These are phyloP conservation scores for Pseudomugil gertrudae DNA, from an alignment of 2,797 vertebrate species.

Conservation along the genomic window DNA sequence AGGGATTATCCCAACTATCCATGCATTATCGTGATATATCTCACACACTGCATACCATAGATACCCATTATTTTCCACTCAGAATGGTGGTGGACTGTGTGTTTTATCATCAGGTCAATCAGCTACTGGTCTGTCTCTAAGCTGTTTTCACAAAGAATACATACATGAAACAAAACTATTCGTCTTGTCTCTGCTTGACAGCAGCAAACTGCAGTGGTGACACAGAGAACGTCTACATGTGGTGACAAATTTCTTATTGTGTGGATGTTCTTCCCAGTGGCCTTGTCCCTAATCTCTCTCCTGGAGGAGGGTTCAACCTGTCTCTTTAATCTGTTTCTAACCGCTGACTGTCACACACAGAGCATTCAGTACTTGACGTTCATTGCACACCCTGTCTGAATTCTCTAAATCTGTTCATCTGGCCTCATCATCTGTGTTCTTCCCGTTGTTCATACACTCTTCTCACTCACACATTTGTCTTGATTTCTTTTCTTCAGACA, in stretches of 20 bases:
- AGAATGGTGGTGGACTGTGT: constrained; percentile 12
- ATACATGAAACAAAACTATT: constrained; percentile 31
- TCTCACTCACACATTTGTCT: constrained; percentile 33
- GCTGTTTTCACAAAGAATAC: constrained; percentile 17
- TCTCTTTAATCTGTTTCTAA: constrained; percentile 41
- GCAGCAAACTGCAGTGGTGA: constrained; percentile 30
- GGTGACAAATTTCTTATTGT: constrained; percentile 52
- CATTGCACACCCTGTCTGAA: constrained; percentile 13
- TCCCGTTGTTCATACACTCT: constrained; percentile 16
- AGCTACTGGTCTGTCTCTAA: constrained; percentile 10
- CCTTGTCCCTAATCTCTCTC: constrained; percentile 41
- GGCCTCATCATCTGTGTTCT: constrained; percentile 4
- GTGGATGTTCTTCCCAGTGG: constrained; percentile 45
- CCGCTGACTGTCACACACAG: constrained; percentile 30
- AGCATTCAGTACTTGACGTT: constrained; percentile 2
- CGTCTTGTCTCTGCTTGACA: constrained; percentile 30
- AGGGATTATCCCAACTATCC: constrained; percentile 48
- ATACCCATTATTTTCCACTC: constrained; percentile 33
- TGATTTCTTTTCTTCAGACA: constrained; percentile 76
- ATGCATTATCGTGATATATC: constrained; percentile 29
- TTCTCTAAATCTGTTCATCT: constrained; percentile 10
- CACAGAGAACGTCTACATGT: constrained; percentile 18
- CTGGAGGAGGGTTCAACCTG: constrained; percentile 38
- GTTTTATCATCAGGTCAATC: constrained; percentile 40
- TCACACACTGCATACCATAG: constrained; percentile 20